Evolutionary conservation across 2,888 invertebrate species (phyloP).

Genomic region (Ophonus ardosiacus): DNA sequence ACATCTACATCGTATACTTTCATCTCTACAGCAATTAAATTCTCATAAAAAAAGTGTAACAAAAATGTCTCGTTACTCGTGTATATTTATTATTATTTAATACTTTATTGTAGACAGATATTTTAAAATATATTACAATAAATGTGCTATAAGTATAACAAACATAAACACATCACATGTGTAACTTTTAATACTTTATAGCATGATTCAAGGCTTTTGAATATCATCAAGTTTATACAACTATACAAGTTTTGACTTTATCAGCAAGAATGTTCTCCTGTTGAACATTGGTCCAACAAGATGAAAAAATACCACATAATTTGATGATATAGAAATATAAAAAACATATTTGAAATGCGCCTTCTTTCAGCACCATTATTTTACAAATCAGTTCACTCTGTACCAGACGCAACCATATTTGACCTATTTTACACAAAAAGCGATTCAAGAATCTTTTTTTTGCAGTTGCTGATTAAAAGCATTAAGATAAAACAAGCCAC

Average conservation of each 20-base stretch:
- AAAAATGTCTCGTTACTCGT: background rate
- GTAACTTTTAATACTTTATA: constrained; percentile 41
- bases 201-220: constrained; percentile 23
- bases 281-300: constrained; percentile 27
- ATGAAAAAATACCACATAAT: constrained; percentile 8
- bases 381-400: background rate
- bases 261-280: constrained; percentile 48
- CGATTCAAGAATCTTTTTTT: constrained; percentile 5
- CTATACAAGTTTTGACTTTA: constrained; percentile 56
- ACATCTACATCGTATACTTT: background rate
- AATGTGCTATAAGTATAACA: constrained; percentile 44
- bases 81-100: constrained; percentile 36
- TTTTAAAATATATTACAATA: constrained; percentile 51
- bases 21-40: background rate
- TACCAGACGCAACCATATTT: background rate
- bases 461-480: background rate
- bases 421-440: background rate
- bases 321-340: constrained; percentile 3
- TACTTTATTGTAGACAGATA: constrained; percentile 47
- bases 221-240: constrained; percentile 39
- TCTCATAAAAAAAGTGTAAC: too few relatives aligned
- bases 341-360: background rate
- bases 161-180: constrained; percentile 41
- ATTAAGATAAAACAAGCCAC: constrained; percentile 4
- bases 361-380: constrained; percentile 14